These are phyloP conservation scores for Dasyprocta punctata DNA, from an alignment of 2,113 vertebrate species.

Conservation along the genomic window DNA sequence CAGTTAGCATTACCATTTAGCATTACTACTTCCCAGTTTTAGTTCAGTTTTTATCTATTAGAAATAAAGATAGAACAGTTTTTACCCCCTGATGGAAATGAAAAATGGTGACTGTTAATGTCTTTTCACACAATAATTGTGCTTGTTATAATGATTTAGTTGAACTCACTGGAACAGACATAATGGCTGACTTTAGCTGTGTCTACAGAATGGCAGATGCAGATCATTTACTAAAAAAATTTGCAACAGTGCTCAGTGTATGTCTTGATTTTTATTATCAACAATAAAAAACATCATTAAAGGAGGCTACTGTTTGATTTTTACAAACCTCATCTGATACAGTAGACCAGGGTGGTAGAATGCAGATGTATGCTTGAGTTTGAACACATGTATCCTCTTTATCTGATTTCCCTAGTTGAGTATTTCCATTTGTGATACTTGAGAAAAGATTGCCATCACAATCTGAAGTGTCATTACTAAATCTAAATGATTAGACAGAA, in stretches of 20 bases:
- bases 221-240: slow-evolving; percentile 47
- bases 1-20: slow-evolving; percentile 24
- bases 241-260: neutral
- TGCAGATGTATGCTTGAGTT: neutral
- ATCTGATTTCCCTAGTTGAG: neutral
- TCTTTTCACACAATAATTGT: slow-evolving; percentile 26
- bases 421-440: slow-evolving; percentile 36
- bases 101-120: slow-evolving; percentile 46
- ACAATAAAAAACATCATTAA: slow-evolving; percentile 52
- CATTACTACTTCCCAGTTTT: slow-evolving; percentile 50
- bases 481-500: slow-evolving; percentile 53
- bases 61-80: slow-evolving; percentile 22
- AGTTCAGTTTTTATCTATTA: slow-evolving; percentile 59
- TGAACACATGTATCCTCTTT: neutral
- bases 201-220: slow-evolving; percentile 38
- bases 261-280: slow-evolving; percentile 52
- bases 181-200: slow-evolving; percentile 49
- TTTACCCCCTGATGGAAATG: slow-evolving; percentile 62
- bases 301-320: slow-evolving; percentile 53
- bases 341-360: neutral
- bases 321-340: slow-evolving; percentile 19
- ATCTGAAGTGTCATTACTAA: slow-evolving; percentile 39
- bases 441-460: neutral
- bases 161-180: slow-evolving; percentile 56
- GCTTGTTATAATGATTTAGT: slow-evolving; percentile 70